These are phyloP conservation scores for Bellardia bayeri DNA, from an alignment of 2,888 invertebrate genomes.

Conservation along the genomic window DNA sequence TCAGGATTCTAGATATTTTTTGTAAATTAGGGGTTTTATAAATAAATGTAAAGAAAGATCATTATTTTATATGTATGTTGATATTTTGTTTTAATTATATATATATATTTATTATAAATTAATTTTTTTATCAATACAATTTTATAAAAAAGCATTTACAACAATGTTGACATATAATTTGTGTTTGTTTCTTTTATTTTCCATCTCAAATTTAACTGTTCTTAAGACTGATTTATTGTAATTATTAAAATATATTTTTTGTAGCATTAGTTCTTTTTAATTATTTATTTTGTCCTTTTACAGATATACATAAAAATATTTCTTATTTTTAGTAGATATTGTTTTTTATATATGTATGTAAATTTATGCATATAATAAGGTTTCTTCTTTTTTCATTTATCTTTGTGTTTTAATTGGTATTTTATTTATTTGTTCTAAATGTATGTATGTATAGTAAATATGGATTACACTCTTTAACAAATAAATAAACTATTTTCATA, in stretches of 20 bases:
- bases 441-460: constrained; percentile 63
- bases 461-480: constrained; percentile 64
- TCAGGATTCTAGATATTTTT: no score
- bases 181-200: constrained; percentile 46
- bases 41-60: neutral
- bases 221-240: constrained; percentile 62
- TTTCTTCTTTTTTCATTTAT: constrained; percentile 22
- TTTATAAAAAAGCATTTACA: constrained; percentile 74
- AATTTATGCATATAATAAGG: constrained; percentile 48
- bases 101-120: constrained; percentile 58
- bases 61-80: constrained; percentile 12
- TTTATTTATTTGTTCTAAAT: constrained; percentile 58
- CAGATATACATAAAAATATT: constrained; percentile 58
- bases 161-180: constrained; percentile 70
- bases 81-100: constrained; percentile 43
- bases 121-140: constrained; percentile 66
- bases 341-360: constrained; percentile 29
- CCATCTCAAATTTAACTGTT: constrained; percentile 63
- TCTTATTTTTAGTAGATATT: constrained; percentile 52
- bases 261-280: constrained; percentile 48
- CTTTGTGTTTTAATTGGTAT: constrained; percentile 44
- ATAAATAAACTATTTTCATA: constrained; percentile 71
- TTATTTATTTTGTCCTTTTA: constrained; percentile 48
- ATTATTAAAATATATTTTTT: constrained; percentile 65
- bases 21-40: no score